Evolutionary conservation across 2,888 invertebrate genomes (phyloP).

Genomic region (Troides oblongomaculatus): DNA sequence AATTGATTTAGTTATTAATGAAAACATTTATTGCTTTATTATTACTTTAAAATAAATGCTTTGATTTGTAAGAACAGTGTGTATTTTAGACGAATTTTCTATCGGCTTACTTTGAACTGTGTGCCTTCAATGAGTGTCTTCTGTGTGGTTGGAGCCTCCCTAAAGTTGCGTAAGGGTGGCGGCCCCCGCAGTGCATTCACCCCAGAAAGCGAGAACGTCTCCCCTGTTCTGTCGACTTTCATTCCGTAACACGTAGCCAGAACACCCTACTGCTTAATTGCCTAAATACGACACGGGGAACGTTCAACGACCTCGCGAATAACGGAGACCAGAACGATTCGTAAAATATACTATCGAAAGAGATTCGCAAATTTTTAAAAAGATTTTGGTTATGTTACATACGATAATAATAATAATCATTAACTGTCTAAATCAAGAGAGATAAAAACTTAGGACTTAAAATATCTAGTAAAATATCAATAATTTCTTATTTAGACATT

Average conservation of each 20-base stretch:
- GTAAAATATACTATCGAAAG: background rate
- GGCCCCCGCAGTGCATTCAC: conserved; percentile 76
- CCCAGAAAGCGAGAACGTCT: conserved; percentile 74
- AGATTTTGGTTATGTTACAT: background rate
- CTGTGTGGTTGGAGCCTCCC: conserved; percentile 59
- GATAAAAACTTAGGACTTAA: too few species aligned
- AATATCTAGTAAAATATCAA: too few species aligned
- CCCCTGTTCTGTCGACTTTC: conserved; percentile 59
- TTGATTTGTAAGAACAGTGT: background rate
- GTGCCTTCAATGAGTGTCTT: conserved; percentile 68
- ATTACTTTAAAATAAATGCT: background rate
- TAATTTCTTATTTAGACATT: too few species aligned
- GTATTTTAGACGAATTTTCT: conserved; percentile 35
- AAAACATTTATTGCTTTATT: background rate
- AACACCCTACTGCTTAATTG: conserved; percentile 72
- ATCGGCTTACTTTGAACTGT: conserved; percentile 36
- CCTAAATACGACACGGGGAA: conserved; percentile 61
- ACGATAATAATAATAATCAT: background rate
- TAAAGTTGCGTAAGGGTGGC: conserved; percentile 60
- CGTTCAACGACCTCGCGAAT: conserved; percentile 61
- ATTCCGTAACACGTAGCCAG: conserved; percentile 60
- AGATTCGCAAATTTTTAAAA: background rate
- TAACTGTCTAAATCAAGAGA: background rate
- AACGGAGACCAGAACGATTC: conserved; percentile 33
- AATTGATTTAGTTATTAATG: background rate